A percentile compares a stretch with the other conserved stretches of the same genome.
These are phyloP conservation scores for Volucella inflata DNA, from an alignment of 2,888 invertebrate species.

Conservation along the genomic window DNA sequence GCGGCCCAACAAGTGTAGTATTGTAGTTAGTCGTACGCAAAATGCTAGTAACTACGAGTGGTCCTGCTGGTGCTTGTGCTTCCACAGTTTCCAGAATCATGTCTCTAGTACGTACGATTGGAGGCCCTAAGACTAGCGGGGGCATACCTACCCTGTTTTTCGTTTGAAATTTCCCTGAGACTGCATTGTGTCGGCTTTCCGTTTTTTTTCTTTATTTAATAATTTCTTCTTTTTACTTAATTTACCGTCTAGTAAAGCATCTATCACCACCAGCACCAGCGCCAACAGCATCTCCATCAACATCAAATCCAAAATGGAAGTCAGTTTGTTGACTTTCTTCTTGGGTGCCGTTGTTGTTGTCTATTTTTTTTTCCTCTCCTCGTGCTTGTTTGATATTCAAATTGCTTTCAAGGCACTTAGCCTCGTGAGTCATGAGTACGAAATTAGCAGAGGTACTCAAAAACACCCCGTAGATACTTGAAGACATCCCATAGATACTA, in stretches of 20 bases:
- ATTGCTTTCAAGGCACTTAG: slow-evolving; percentile 64
- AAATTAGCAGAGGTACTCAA: slow-evolving; percentile 58
- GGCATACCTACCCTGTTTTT: slow-evolving; percentile 1
- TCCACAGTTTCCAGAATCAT: background rate
- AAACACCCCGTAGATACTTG: slow-evolving; percentile 52
- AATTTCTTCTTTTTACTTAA: slow-evolving; percentile 2
- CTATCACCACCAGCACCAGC: background rate
- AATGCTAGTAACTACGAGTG: too few relatives aligned
- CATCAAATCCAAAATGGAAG: slow-evolving; percentile 58
- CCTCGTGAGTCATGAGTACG: slow-evolving; percentile 67
- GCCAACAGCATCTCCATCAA: slow-evolving; percentile 2
- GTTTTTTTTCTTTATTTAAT: slow-evolving; percentile 1
- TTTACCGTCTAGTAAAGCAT: slow-evolving; percentile 23
- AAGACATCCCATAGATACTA: slow-evolving; percentile 48
- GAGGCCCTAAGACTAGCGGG: background rate
- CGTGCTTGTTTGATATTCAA: slow-evolving; percentile 68
- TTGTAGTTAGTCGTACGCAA: too few relatives aligned
- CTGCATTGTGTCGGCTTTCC: slow-evolving; percentile 25
- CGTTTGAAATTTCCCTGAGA: slow-evolving; percentile 27
- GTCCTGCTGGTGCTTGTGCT: slow-evolving; percentile 1
- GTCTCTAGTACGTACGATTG: slow-evolving; percentile 31
- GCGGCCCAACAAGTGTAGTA: too few relatives aligned
- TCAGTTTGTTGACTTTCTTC: slow-evolving; percentile 72
- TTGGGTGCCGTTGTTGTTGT: slow-evolving; percentile 57
- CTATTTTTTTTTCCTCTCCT: slow-evolving; percentile 43